Percentiles rank a stretch among this genome's conserved stretches.
Evolutionary conservation across 2,888 invertebrate genomes (phyloP).

Genomic region (Eubasilissa splendida): DNA sequence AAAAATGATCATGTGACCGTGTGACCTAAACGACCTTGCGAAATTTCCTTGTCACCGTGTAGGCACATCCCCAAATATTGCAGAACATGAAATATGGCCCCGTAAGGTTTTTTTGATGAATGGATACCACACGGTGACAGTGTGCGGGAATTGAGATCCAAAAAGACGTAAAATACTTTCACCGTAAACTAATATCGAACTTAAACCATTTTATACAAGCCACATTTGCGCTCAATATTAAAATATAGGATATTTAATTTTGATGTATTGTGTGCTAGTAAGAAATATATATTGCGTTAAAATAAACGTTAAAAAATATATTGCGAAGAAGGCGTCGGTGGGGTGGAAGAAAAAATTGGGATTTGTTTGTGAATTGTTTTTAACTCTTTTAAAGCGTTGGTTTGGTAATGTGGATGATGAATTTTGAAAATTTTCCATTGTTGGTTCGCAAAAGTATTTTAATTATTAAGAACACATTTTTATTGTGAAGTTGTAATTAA

Average conservation of each 20-base stretch:
- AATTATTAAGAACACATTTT: no score
- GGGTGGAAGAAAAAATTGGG: no score
- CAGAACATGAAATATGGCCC: neutral
- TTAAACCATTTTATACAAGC: neutral
- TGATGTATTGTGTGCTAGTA: neutral
- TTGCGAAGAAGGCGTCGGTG: neutral
- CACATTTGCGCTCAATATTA: neutral
- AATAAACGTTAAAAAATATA: neutral
- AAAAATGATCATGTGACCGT: no score
- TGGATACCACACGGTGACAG: slow-evolving; percentile 5
- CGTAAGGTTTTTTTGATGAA: neutral
- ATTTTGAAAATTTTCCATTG: no score
- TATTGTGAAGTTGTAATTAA: no score
- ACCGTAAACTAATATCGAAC: neutral
- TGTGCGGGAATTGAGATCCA: neutral
- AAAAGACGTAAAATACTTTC: neutral
- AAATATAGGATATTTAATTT: neutral
- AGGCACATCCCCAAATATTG: neutral
- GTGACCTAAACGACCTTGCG: no score
- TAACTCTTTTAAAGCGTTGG: no score
- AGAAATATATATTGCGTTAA: neutral
- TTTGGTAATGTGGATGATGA: no score
- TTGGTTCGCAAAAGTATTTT: no score
- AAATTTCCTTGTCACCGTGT: no score
- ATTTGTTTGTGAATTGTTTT: neutral